These are phyloP conservation scores for Odontocerum albicorne DNA, from an alignment of 2,888 invertebrate genomes.

Conservation along the genomic window DNA sequence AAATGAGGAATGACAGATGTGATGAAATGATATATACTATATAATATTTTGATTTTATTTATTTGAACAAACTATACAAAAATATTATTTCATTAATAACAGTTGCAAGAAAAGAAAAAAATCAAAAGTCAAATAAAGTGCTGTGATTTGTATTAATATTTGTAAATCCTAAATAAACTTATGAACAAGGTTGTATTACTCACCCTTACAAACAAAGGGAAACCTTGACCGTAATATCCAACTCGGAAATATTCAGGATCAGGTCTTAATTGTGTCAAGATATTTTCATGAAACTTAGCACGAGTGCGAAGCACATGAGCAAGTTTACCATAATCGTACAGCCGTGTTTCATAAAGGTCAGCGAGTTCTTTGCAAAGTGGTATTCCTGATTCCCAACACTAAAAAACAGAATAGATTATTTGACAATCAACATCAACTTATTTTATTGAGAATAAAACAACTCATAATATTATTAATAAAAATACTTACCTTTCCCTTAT, in stretches of 20 bases:
- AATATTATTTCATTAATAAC: too few relatives aligned
- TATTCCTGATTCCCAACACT: conserved; percentile 96
- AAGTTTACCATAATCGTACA: conserved; percentile 87
- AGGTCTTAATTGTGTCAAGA: conserved; percentile 82
- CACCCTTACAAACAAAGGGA: conserved; percentile 93
- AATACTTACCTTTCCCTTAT: conserved; percentile 78
- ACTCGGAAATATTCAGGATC: conserved; percentile 96
- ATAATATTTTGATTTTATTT: too few relatives aligned
- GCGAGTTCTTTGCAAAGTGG: conserved; percentile 90
- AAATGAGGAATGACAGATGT: too few relatives aligned
- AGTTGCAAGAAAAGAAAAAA: too few relatives aligned
- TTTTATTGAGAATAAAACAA: too few relatives aligned
- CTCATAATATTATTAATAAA: too few relatives aligned
- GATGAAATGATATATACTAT: too few relatives aligned
- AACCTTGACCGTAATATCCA: conserved; percentile 91
- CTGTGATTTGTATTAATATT: too few relatives aligned
- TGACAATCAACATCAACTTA: too few relatives aligned
- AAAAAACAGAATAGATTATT: conserved; percentile 38
- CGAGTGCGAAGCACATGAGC: conserved; percentile 82
- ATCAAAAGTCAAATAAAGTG: neutral
- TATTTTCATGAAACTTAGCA: conserved; percentile 90
- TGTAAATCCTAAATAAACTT: neutral
- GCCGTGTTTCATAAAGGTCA: conserved; percentile 78
- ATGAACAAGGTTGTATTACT: conserved; percentile 42
- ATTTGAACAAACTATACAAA: too few relatives aligned